Evolutionary conservation across 2,113 vertebrate genomes (phyloP).

Genomic region (Tonatia bakeri): DNA sequence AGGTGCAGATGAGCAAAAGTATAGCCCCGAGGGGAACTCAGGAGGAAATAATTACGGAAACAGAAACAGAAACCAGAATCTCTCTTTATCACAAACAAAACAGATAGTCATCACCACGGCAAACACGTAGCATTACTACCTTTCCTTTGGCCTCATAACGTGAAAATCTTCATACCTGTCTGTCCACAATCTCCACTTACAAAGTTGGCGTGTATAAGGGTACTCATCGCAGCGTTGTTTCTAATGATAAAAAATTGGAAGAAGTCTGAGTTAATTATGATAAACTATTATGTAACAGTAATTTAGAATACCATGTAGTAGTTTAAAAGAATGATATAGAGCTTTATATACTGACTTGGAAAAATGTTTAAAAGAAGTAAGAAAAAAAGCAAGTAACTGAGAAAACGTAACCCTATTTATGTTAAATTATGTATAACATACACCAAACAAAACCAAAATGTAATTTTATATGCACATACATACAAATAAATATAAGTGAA

Average conservation of each 20-base stretch:
- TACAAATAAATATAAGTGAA: neutral
- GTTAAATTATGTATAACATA: neutral
- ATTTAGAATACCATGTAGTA: conserved; percentile 7
- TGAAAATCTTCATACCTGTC: neutral
- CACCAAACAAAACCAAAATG: neutral
- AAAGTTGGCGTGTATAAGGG: neutral
- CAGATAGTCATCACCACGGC: neutral
- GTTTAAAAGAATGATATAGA: neutral
- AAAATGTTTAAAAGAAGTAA: neutral
- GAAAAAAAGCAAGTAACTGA: neutral
- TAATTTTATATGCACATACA: neutral
- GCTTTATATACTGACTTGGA: neutral
- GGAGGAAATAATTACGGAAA: conserved; percentile 40
- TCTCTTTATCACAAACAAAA: conserved; percentile 44
- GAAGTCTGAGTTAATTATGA: neutral
- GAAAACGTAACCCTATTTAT: neutral
- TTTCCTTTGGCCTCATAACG: neutral
- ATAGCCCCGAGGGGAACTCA: neutral
- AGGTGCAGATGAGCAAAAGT: neutral
- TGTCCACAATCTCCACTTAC: neutral
- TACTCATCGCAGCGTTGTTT: neutral
- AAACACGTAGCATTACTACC: neutral
- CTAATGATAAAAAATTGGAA: neutral
- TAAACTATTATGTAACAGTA: neutral
- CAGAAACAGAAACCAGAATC: conserved; percentile 48